phyloP scores from a whole-genome alignment of 2,888 invertebrate genomes.

The Linnaemya tessellans region DNA sequence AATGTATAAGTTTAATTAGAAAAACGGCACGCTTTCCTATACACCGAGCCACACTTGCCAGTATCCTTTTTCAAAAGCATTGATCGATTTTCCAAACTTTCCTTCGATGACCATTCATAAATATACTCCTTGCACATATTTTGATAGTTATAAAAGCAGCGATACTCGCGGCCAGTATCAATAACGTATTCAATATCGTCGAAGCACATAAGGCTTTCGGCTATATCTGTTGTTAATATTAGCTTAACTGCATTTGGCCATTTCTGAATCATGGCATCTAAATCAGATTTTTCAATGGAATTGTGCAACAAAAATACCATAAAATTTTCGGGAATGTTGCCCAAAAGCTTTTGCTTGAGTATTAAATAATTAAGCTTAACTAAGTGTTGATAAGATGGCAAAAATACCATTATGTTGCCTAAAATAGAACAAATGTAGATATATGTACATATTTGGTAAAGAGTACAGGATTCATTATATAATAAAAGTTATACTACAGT shows the following conservation, averaged over 20 bases:
- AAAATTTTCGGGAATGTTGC: constrained; percentile 74
- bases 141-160: constrained; percentile 63
- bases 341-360: constrained; percentile 79
- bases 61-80: constrained; percentile 43
- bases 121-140: constrained; percentile 68
- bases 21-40: background rate
- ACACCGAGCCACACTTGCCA: constrained; percentile 46
- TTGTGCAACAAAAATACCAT: constrained; percentile 87
- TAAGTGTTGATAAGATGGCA: constrained; percentile 96
- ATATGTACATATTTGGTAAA: background rate
- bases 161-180: constrained; percentile 86
- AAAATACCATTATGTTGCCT: constrained; percentile 92
- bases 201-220: constrained; percentile 95
- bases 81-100: constrained; percentile 86
- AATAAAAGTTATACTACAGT: too few relatives aligned
- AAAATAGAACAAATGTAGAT: constrained; percentile 29
- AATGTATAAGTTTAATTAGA: background rate
- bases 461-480: background rate
- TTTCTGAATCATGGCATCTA: constrained; percentile 89
- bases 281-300: constrained; percentile 93
- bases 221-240: constrained; percentile 95
- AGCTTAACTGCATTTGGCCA: constrained; percentile 88
- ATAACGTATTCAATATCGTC: constrained; percentile 95
- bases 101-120: constrained; percentile 90
- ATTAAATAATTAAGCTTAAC: constrained; percentile 88